Evolutionary conservation across 2,888 invertebrate genomes (phyloP).

Genomic region (Sisyra nigra): DNA sequence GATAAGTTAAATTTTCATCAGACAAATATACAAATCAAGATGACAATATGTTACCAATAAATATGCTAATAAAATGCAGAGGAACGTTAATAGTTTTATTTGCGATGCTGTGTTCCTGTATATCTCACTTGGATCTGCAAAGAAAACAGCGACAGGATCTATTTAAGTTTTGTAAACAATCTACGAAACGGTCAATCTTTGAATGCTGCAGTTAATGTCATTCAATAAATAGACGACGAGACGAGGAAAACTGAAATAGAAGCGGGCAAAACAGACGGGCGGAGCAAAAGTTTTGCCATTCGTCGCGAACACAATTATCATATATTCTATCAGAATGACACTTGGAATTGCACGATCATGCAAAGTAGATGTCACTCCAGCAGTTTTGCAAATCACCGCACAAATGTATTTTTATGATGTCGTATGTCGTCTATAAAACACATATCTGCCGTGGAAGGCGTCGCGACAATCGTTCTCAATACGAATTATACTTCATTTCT

Average conservation of each 20-base stretch:
- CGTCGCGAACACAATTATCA: constrained; percentile 25
- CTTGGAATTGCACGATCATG: constrained; percentile 25
- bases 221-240: constrained; percentile 9
- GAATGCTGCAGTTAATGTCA: no score
- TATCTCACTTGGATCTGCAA: no score
- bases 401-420: constrained; percentile 16
- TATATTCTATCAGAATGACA: constrained; percentile 26
- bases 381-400: constrained; percentile 17
- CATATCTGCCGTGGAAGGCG: not conserved
- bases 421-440: constrained; percentile 5
- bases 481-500: not conserved
- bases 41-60: no score
- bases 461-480: not conserved
- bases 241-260: constrained; percentile 8
- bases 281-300: constrained; percentile 23
- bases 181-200: no score
- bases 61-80: no score
- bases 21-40: no score
- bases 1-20: no score
- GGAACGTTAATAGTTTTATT: no score
- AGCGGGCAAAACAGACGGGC: constrained; percentile 16
- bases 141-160: no score
- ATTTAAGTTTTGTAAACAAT: no score
- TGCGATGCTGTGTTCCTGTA: no score
- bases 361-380: constrained; percentile 20